Evolutionary conservation across 2,888 invertebrate genomes (phyloP).

Genomic region (Digitonthophagus gazella): DNA sequence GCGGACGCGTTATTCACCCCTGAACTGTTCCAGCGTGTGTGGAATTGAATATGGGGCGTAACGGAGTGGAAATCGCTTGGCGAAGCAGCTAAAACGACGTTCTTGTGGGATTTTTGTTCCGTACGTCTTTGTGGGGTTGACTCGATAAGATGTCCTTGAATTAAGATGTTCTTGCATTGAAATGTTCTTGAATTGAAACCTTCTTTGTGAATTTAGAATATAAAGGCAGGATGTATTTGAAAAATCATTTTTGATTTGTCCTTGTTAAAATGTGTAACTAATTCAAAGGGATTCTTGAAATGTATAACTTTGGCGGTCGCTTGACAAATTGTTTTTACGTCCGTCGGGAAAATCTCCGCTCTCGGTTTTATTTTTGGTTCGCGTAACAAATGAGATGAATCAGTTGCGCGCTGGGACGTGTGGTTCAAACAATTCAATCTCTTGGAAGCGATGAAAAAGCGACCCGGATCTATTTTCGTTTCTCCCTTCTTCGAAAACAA

Average conservation of each 20-base stretch:
- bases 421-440: neutral
- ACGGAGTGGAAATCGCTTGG: too few species aligned
- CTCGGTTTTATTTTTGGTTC: neutral
- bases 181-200: too few species aligned
- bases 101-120: too few species aligned
- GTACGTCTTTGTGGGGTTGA: too few species aligned
- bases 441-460: neutral
- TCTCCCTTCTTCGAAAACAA: neutral
- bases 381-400: neutral
- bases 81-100: too few species aligned
- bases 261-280: too few species aligned
- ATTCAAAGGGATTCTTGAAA: neutral
- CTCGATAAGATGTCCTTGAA: neutral
- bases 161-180: neutral
- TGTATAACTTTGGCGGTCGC: neutral
- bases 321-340: neutral
- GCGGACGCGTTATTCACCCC: neutral
- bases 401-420: neutral
- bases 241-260: neutral
- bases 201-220: too few species aligned
- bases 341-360: too few species aligned
- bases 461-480: neutral
- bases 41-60: neutral
- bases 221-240: too few species aligned
- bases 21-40: slow-evolving; percentile 17